Base-by-base conservation (phyloP, 2,113 vertebrate genomes). In the Collichthys lucidus region DNA sequence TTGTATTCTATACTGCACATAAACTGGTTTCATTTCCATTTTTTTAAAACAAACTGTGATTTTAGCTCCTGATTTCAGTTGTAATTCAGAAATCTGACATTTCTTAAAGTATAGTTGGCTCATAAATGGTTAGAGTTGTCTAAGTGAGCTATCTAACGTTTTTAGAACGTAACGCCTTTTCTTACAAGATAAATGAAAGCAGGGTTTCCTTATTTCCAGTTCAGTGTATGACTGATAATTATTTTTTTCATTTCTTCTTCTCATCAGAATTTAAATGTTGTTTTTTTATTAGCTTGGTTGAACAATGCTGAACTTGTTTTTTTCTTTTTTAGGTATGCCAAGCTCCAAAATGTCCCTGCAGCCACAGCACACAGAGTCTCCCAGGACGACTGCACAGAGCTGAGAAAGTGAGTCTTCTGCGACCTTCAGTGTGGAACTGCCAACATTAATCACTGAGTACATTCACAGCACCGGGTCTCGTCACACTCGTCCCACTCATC, bases 311-410 rank as follows among this genome's bases (percentile, higher is more conserved):
- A 42, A 47, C 14, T 3, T 19, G 55, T 69, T 10, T 35, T 15
- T 59, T 12, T 60, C 0, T 55, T 35, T 70, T 70, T 4, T 2
- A 99, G 98, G 89, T 99, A 98, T 0, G 97, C 97, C 62, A 97
- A 96, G 86, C 93, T 98, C 61, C 96, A 97, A 0, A 95, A 95
- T 2, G 94, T 96, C 56, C 84, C 95, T 0, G 94, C 94, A 0
- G 94, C 95, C 77, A 93, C 97, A 14, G 95, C 95, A 0, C 95
- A 96, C 81, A 94, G 96, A 67, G 92, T 96, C 0, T 88, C 93
- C 0, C 94, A 96, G 79, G 98, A 99, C 0, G 97, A 99, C 90
- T 95, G 96, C 79, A 96, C 93, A 0, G 96, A 97, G 91, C 92
- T 98, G 80, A 97, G 96, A 88, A 98, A 98, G 98, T 99, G 87